Conservation (phyloP, 1,140 invertebrate species). For the Teleopsis dalmanni region DNA sequence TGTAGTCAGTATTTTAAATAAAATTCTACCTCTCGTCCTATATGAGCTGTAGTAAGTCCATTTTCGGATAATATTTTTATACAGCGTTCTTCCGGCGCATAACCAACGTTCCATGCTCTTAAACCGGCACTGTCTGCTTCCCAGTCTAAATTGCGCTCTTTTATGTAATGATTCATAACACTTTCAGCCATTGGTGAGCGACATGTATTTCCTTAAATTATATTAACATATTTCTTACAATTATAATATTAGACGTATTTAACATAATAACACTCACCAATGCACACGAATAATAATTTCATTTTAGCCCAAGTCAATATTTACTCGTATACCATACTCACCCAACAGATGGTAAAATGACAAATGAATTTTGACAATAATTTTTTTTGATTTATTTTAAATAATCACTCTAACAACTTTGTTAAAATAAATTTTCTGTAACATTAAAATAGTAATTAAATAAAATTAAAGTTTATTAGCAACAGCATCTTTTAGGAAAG, state of each 20-base stretch:
- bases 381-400: too few relatives aligned
- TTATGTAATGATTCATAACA: constrained; percentile 65
- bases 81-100: constrained; percentile 67
- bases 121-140: constrained; percentile 81
- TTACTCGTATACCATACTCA: too few relatives aligned
- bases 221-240: background rate
- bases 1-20: background rate
- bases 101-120: constrained; percentile 74
- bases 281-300: constrained; percentile 37
- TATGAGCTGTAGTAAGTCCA: constrained; percentile 55
- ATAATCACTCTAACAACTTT: too few relatives aligned
- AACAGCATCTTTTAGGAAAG: constrained; percentile 52
- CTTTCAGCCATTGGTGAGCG: constrained; percentile 91
- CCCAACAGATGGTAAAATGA: too few relatives aligned
- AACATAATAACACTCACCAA: constrained; percentile 26
- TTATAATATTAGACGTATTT: background rate
- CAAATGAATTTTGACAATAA: too few relatives aligned
- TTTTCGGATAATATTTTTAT: constrained; percentile 54
- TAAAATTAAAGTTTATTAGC: constrained; percentile 22
- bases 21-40: constrained; percentile 54
- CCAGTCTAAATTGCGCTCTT: constrained; percentile 63
- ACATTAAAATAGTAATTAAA: too few relatives aligned
- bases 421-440: too few relatives aligned
- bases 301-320: too few relatives aligned
- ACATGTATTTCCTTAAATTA: constrained; percentile 73